These are phyloP conservation scores for Lynx canadensis DNA, from an alignment of 2,113 vertebrate species.

Conservation along the genomic window DNA sequence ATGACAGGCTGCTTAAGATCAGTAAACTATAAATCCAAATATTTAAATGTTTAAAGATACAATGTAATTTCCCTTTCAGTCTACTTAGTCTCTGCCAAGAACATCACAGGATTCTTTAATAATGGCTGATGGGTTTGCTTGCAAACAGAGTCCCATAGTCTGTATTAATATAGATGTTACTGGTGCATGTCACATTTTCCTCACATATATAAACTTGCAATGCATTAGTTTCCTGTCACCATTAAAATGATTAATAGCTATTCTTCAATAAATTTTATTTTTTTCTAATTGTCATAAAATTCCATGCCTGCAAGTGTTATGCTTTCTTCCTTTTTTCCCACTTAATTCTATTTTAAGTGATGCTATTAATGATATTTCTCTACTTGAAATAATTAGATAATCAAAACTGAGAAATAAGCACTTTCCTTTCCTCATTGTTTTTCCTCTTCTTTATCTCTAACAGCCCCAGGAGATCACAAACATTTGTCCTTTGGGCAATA, in stretches of 20 bases:
- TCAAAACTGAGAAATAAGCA: constrained; percentile 71
- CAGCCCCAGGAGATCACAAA: constrained; percentile 42
- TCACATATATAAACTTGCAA: neutral
- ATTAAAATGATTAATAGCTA: constrained; percentile 30
- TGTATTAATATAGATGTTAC: rapidly evolving
- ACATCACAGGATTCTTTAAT: neutral
- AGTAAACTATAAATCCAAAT: constrained; percentile 45
- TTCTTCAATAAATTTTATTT: neutral
- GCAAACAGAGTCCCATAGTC: rapidly evolving
- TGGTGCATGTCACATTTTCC: neutral
- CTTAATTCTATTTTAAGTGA: constrained; percentile 57
- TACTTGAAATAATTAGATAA: constrained; percentile 70
- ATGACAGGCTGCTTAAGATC: neutral
- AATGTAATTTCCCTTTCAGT: neutral
- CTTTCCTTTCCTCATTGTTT: constrained; percentile 33
- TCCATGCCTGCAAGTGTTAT: neutral
- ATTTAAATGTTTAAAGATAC: constrained; percentile 19
- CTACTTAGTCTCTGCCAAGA: neutral
- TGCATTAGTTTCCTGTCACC: neutral
- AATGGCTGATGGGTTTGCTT: neutral
- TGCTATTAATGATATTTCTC: constrained; percentile 21
- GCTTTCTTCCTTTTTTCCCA: neutral
- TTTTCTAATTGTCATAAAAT: constrained; percentile 1
- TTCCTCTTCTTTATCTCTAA: constrained; percentile 23
- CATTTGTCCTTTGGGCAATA: constrained; percentile 63